phyloP scores from a whole-genome alignment of 2,113 vertebrate genomes.

The Deroptyus accipitrinus region DNA sequence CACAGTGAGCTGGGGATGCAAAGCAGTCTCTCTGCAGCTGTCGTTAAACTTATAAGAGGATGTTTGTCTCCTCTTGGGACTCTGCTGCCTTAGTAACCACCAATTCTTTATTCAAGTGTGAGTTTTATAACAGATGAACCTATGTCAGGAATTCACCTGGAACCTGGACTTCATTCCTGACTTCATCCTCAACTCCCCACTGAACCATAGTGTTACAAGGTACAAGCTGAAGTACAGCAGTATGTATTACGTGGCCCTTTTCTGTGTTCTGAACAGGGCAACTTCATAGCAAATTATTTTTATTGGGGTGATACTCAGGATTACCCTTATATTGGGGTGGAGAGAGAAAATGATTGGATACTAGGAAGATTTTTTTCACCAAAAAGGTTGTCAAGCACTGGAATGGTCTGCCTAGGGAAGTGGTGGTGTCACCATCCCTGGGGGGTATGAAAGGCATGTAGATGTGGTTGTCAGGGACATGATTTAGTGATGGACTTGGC shows the following conservation, averaged over 20 bases:
- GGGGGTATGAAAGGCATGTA: neutral
- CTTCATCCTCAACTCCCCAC: neutral
- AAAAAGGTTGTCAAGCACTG: neutral
- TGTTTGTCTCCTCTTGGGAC: neutral
- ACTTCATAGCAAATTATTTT: neutral
- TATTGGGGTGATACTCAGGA: neutral
- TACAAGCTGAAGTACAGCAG: neutral
- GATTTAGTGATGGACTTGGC: neutral
- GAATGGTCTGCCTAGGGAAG: neutral
- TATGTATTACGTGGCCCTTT: neutral
- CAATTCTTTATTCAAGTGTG: neutral
- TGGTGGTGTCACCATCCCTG: neutral
- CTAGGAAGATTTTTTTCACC: neutral
- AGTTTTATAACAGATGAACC: neutral
- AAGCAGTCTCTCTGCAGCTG: neutral
- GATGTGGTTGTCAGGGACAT: neutral
- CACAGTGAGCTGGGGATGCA: neutral
- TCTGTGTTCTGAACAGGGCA: neutral
- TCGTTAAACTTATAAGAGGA: neutral
- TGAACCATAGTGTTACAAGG: neutral
- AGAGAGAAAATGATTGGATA: neutral
- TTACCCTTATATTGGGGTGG: neutral
- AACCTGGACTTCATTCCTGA: neutral
- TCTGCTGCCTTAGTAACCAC: constrained; percentile 1
- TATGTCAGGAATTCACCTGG: neutral